phyloP scores from a whole-genome alignment of 2,797 vertebrate genomes.

The Clarias pachynema region DNA sequence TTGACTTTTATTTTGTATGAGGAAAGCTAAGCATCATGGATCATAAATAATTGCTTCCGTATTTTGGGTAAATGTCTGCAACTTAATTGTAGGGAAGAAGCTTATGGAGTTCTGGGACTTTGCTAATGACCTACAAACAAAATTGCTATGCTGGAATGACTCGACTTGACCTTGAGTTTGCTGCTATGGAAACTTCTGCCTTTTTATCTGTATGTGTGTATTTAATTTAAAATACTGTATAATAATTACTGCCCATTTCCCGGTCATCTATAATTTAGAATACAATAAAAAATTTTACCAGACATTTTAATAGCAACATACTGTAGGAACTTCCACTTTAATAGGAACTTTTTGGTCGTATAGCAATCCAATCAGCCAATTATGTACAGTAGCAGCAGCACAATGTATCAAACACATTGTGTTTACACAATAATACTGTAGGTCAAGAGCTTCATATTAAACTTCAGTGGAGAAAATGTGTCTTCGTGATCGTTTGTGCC shows the following conservation, averaged over 20 bases:
- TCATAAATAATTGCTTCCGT: conserved; percentile 60
- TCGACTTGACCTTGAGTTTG: neutral
- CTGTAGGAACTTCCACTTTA: neutral
- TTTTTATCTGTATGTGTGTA: neutral
- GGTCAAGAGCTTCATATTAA: neutral
- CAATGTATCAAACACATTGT: neutral
- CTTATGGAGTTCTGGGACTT: conserved; percentile 42
- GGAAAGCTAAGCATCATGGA: conserved; percentile 52
- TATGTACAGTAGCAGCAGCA: neutral
- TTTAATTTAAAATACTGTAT: neutral
- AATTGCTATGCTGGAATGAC: conserved; percentile 47
- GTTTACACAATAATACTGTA: too few relatives aligned
- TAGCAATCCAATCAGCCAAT: neutral
- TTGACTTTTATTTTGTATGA: conserved; percentile 36
- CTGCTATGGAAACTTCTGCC: neutral
- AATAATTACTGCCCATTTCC: too few relatives aligned
- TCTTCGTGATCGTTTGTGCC: neutral
- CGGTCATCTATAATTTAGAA: neutral
- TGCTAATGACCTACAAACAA: neutral
- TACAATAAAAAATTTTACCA: neutral
- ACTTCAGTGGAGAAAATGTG: neutral
- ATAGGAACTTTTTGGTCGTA: neutral
- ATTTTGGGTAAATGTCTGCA: conserved; percentile 74
- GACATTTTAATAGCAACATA: neutral
- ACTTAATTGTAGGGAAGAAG: conserved; percentile 74